Percentiles rank a stretch among this genome's conserved stretches.
phyloP scores from a whole-genome alignment of 2,888 invertebrate genomes.

The Habroteleia sp. region DNA sequence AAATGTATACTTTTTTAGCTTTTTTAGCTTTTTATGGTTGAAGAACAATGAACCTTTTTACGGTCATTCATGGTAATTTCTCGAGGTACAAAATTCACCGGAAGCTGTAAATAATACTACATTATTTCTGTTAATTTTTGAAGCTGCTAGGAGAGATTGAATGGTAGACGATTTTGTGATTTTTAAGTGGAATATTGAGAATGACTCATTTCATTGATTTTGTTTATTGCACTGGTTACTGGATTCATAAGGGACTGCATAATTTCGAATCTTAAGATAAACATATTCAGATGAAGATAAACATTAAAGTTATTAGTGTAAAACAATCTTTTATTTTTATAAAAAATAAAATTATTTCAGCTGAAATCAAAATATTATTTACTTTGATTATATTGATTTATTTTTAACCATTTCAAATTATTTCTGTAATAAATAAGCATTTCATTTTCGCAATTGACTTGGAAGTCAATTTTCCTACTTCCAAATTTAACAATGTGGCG shows the following conservation, averaged over 20 bases:
- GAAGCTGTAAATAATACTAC: conserved; percentile 60
- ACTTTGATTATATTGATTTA: too few species aligned
- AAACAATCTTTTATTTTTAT: too few species aligned
- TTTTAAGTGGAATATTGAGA: conserved; percentile 35
- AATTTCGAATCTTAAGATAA: not conserved
- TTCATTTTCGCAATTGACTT: conserved; percentile 13
- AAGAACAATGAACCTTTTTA: conserved; percentile 52
- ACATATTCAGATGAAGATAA: too few species aligned
- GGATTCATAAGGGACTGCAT: too few species aligned
- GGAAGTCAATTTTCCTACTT: conserved; percentile 42
- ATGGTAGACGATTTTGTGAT: conserved; percentile 49
- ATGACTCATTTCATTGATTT: conserved; percentile 48
- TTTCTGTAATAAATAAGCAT: not conserved
- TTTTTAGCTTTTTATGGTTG: conserved; percentile 34
- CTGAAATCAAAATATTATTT: too few species aligned
- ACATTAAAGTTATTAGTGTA: too few species aligned
- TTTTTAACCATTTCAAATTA: not conserved
- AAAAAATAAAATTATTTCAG: too few species aligned
- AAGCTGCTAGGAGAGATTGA: conserved; percentile 50
- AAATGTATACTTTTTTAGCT: too few species aligned
- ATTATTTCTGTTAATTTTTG: conserved; percentile 62
- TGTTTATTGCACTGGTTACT: conserved; percentile 12
- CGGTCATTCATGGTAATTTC: conserved; percentile 51
- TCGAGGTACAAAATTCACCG: conserved; percentile 44
- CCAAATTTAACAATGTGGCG: conserved; percentile 49